These are phyloP conservation scores for Ecdyonurus torrentis DNA, from an alignment of 2,888 invertebrate species.

Conservation along the genomic window DNA sequence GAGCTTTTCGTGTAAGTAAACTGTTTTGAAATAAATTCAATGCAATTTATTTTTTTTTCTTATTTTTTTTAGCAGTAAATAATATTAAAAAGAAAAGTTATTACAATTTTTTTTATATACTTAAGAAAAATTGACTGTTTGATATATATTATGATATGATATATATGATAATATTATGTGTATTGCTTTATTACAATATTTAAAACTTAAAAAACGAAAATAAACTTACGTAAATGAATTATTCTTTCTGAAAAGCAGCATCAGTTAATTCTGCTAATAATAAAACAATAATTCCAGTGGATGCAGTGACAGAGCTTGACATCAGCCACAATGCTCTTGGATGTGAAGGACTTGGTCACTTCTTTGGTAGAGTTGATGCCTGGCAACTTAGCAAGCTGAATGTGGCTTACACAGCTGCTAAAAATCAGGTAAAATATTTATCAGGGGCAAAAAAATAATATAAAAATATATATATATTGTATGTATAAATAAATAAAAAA, in stretches of 20 bases:
- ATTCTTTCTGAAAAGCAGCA: neutral
- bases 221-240: neutral
- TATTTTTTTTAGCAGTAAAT: too few relatives aligned
- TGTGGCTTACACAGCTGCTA: neutral
- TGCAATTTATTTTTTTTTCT: too few relatives aligned
- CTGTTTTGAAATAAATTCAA: too few relatives aligned
- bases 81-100: too few relatives aligned
- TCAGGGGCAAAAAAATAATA: neutral
- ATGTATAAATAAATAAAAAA: neutral
- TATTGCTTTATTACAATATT: too few relatives aligned
- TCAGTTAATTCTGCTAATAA: too few relatives aligned
- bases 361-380: conserved; percentile 1
- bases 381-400: neutral
- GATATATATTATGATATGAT: too few relatives aligned
- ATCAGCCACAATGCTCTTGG: neutral
- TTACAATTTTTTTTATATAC: neutral
- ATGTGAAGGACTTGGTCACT: neutral
- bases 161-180: too few relatives aligned
- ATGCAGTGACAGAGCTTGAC: neutral
- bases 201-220: too few relatives aligned
- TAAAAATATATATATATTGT: neutral
- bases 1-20: neutral
- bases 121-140: too few relatives aligned
- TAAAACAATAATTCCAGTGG: neutral
- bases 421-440: neutral